phyloP scores from a whole-genome alignment of 2,888 invertebrate genomes.

The Drosophila yooni region DNA sequence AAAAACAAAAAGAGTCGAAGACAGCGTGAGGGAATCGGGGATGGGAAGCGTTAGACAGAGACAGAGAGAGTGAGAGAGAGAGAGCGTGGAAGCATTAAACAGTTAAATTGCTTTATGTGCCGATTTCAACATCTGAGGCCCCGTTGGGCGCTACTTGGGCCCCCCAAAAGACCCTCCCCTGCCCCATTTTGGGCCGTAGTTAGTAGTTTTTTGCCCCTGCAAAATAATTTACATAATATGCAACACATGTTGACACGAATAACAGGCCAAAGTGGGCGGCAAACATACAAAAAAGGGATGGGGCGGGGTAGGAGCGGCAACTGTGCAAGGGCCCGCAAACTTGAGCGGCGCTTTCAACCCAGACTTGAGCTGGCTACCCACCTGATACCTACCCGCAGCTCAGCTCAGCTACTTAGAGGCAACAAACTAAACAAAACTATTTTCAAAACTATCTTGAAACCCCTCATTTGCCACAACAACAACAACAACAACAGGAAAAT shows the following conservation, averaged over 20 bases:
- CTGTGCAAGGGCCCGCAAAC: slow-evolving; percentile 28
- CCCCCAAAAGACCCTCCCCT: slow-evolving; percentile 7
- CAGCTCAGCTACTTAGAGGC: slow-evolving; percentile 5
- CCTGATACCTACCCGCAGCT: background rate
- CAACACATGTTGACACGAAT: slow-evolving; percentile 76
- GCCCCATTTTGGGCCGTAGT: slow-evolving; percentile 13
- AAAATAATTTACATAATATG: slow-evolving; percentile 77
- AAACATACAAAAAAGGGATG: background rate
- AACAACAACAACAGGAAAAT: background rate
- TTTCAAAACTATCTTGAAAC: slow-evolving; percentile 5
- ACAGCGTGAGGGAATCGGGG: background rate
- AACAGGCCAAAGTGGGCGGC: slow-evolving; percentile 44
- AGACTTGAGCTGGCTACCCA: background rate
- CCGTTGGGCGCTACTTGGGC: slow-evolving; percentile 65
- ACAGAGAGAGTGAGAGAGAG: background rate
- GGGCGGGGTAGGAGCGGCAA: background rate
- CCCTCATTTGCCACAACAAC: background rate
- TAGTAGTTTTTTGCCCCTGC: slow-evolving; percentile 56
- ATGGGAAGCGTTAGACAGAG: background rate
- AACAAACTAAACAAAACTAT: slow-evolving; percentile 5
- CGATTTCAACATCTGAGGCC: slow-evolving; percentile 68
- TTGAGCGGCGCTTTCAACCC: slow-evolving; percentile 6
- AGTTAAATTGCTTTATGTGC: slow-evolving; percentile 77
- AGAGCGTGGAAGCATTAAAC: slow-evolving; percentile 56
- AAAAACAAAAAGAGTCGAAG: background rate